Evolutionary conservation across 2,888 invertebrate species (phyloP).

Genomic region (Xiphydria camelus): DNA sequence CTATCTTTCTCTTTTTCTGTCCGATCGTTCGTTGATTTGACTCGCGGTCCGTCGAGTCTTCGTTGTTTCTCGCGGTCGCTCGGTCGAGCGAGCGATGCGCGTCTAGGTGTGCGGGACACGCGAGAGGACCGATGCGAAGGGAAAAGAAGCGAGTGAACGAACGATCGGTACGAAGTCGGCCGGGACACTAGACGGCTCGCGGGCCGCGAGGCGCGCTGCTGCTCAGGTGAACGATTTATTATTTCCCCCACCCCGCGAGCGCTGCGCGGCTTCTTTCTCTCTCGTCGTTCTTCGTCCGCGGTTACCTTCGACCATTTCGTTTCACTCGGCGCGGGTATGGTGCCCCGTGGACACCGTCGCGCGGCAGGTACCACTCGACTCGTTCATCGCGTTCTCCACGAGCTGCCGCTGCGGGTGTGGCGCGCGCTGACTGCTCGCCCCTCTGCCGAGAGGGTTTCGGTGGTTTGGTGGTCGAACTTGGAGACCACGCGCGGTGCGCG

Average conservation of each 20-base stretch:
- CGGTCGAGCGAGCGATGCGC: not conserved
- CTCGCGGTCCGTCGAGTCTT: no score
- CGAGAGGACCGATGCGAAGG: constrained; percentile 3
- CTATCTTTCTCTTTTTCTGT: no score
- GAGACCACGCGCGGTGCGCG: no score
- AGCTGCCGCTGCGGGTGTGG: no score
- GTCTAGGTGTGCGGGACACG: not conserved
- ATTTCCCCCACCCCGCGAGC: constrained; percentile 42
- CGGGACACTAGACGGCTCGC: constrained; percentile 41
- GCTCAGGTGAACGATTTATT: constrained; percentile 55
- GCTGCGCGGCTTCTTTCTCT: constrained; percentile 1
- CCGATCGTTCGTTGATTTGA: no score
- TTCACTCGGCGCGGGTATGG: not conserved
- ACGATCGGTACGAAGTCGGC: constrained; percentile 45
- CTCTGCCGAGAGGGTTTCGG: no score
- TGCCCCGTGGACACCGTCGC: no score
- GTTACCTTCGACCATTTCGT: not conserved
- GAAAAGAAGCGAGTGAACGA: constrained; percentile 2
- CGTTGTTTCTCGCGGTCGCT: no score
- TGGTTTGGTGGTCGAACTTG: no score
- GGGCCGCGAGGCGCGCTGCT: constrained; percentile 21
- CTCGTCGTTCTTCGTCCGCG: constrained; percentile 12
- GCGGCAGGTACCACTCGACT: no score
- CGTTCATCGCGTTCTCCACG: no score
- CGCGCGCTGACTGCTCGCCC: no score